Evolutionary conservation across 2,113 vertebrate species (phyloP).

Genomic region (Neomonachus schauinslandi): DNA sequence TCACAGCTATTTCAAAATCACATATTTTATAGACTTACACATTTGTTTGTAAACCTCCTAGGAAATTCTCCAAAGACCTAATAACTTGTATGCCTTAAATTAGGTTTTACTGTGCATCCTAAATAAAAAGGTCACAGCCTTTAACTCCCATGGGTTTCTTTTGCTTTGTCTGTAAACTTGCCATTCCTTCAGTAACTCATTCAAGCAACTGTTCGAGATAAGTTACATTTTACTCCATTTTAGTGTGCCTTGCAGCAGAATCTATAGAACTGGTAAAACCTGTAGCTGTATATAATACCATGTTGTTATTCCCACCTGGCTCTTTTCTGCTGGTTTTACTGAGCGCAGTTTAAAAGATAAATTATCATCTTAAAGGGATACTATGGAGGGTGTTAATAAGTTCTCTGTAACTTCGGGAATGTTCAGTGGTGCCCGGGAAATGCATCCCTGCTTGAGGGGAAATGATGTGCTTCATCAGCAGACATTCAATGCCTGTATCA

Average conservation of each 20-base stretch:
- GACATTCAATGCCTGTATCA: not conserved
- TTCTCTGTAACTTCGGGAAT: constrained; percentile 68
- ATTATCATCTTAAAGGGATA: constrained; percentile 77
- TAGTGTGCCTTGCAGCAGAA: constrained; percentile 61
- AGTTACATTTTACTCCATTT: constrained; percentile 66
- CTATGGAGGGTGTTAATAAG: constrained; percentile 52
- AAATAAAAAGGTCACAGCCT: constrained; percentile 67
- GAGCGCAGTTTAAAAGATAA: constrained; percentile 79
- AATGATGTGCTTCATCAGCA: not conserved
- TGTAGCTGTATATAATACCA: not conserved
- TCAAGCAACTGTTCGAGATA: constrained; percentile 60
- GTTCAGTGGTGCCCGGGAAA: not conserved
- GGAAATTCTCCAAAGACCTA: constrained; percentile 68
- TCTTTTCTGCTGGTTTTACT: constrained; percentile 74
- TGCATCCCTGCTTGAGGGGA: not conserved
- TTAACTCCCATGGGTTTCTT: constrained; percentile 33
- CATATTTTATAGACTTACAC: constrained; percentile 31
- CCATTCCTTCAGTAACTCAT: constrained; percentile 73
- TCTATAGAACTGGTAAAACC: constrained; percentile 64
- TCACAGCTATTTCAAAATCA: constrained; percentile 71
- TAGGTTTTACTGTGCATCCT: constrained; percentile 40
- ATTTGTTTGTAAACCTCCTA: constrained; percentile 64
- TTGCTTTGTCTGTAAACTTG: constrained; percentile 69
- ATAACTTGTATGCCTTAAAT: constrained; percentile 42
- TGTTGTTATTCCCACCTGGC: constrained; percentile 55